Conservation (phyloP, 2,797 vertebrate species). For the Pteropus rufus region DNA sequence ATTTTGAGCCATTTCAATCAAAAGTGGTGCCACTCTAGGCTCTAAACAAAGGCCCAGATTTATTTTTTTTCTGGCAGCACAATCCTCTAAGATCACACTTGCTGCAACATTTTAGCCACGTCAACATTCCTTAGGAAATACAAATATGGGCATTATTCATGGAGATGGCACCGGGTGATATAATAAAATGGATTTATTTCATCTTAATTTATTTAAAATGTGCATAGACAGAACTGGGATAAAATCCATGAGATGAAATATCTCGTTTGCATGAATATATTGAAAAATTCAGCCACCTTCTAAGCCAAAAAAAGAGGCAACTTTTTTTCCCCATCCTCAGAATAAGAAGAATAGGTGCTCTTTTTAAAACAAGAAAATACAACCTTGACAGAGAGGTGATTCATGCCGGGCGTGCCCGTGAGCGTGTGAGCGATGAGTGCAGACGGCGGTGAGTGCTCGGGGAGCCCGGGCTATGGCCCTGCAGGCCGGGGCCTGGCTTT, state of each 20-base stretch:
- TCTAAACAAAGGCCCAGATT: constrained; percentile 82
- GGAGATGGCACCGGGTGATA: constrained; percentile 83
- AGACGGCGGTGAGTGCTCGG: rapidly evolving
- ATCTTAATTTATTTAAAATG: constrained; percentile 86
- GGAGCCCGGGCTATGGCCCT: no score
- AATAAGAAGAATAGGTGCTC: constrained; percentile 64
- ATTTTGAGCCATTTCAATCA: constrained; percentile 83
- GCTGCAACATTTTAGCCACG: constrained; percentile 82
- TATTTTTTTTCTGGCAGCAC: constrained; percentile 80
- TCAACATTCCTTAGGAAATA: constrained; percentile 83
- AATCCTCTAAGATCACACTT: constrained; percentile 83
- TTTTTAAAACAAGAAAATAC: constrained; percentile 71
- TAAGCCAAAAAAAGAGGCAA: constrained; percentile 65
- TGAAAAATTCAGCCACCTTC: constrained; percentile 70
- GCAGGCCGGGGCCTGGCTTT: no score
- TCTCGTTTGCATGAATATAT: constrained; percentile 79
- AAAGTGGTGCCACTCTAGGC: constrained; percentile 77
- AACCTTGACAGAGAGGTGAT: constrained; percentile 67
- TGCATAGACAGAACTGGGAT: constrained; percentile 79
- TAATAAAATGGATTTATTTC: constrained; percentile 86
- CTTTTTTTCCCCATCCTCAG: constrained; percentile 44
- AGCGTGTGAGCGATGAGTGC: neutral
- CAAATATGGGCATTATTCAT: constrained; percentile 83
- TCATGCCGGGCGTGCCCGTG: neutral
- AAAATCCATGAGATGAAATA: constrained; percentile 83